Evolutionary conservation across 2,113 vertebrate species (phyloP).

Genomic region (Planiliza haematocheilus): DNA sequence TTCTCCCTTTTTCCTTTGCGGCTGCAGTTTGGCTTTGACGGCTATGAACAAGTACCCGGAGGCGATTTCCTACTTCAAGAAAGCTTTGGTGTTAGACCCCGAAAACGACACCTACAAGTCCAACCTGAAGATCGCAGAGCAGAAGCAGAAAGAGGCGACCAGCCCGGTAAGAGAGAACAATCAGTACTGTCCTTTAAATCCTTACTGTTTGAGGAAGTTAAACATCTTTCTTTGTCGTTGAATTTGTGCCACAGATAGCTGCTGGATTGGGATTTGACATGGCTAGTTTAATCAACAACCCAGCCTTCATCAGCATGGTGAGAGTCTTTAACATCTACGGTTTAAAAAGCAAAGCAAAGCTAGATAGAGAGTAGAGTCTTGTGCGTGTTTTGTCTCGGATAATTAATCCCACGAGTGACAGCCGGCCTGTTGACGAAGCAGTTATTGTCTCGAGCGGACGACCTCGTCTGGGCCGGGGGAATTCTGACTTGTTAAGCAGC

Average conservation of each 20-base stretch:
- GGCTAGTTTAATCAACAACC: constrained; percentile 99
- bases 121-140: constrained; percentile 96
- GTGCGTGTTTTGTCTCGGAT: constrained; percentile 1
- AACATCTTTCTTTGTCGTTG: not conserved
- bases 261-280: constrained; percentile 96
- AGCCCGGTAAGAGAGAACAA: constrained; percentile 89
- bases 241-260: constrained; percentile 85
- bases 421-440: constrained; percentile 23
- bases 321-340: constrained; percentile 56
- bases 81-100: constrained; percentile 95
- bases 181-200: not conserved
- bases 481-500: constrained; percentile 35
- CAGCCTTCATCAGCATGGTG: constrained; percentile 99
- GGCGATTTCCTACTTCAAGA: constrained; percentile 95
- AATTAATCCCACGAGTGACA: constrained; percentile 32
- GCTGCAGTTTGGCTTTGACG: constrained; percentile 90
- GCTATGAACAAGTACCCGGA: constrained; percentile 95
- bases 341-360: no score
- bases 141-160: constrained; percentile 92
- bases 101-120: constrained; percentile 98
- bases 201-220: not conserved
- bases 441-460: not conserved
- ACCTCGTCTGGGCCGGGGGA: not conserved
- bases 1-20: constrained; percentile 40
- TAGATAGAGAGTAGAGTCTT: no score